Conservation (phyloP, 1,140 invertebrate species). For the Ganaspis sp. region DNA sequence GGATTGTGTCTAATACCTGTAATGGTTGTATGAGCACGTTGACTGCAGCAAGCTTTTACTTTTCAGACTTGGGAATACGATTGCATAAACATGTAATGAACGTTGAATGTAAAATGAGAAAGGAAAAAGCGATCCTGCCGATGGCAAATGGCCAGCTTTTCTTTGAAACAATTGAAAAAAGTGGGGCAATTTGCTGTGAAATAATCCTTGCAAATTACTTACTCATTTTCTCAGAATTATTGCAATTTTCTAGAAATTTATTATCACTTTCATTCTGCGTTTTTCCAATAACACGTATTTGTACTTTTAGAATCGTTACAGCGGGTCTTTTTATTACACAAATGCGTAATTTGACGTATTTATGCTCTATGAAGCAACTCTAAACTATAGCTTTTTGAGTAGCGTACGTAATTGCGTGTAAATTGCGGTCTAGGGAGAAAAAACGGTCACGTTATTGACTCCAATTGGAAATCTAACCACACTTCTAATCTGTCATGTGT, state of each 20-base stretch:
- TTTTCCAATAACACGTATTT: background rate
- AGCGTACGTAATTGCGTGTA: too few species aligned
- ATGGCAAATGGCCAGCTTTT: background rate
- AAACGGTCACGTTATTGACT: too few species aligned
- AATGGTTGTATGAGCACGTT: conserved; percentile 16
- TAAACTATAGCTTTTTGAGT: too few species aligned
- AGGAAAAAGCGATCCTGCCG: background rate
- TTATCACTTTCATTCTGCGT: background rate
- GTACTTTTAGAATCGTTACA: background rate
- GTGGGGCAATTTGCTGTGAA: background rate
- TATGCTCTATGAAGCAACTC: too few species aligned
- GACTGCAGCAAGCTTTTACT: background rate
- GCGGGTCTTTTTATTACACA: background rate
- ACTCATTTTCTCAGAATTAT: conserved; percentile 7
- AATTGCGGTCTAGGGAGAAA: too few species aligned
- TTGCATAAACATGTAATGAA: conserved; percentile 13
- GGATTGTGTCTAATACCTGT: conserved; percentile 25
- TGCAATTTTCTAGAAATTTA: background rate
- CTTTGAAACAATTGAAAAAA: conserved; percentile 24
- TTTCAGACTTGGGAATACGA: background rate
- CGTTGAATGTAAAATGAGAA: conserved; percentile 18
- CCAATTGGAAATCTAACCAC: too few species aligned
- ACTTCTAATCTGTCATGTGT: too few species aligned
- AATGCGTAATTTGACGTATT: too few species aligned
- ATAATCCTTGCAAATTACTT: conserved; percentile 13